Conservation (phyloP, 37 sponge, comb jelly and placozoan genomes). For the Aphrocallistes beatrix region DNA sequence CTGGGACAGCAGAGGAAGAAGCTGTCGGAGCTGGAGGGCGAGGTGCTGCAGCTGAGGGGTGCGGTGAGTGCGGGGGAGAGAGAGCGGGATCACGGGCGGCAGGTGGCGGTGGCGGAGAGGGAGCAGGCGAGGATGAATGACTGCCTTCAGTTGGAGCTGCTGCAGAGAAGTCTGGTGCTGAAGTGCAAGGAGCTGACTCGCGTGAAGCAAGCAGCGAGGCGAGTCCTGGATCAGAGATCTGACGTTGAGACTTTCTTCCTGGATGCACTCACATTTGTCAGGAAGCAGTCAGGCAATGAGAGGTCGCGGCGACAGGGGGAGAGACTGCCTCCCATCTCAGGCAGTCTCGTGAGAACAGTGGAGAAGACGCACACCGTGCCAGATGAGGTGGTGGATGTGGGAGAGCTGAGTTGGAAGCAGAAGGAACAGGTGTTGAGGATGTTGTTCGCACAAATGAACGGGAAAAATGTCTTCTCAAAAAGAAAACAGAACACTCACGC, state of each 20-base stretch:
- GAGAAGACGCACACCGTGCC: neutral
- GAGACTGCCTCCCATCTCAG: neutral
- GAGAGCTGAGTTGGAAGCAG: conserved; percentile 93
- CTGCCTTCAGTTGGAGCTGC: conserved; percentile 22
- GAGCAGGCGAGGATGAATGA: conserved; percentile 47
- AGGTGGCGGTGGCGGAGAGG: conserved; percentile 44
- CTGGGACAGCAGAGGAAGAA: conserved; percentile 23
- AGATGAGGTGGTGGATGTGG: conserved; percentile 35
- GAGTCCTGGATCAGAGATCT: conserved; percentile 67
- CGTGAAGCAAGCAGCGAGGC: conserved; percentile 58
- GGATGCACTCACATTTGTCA: conserved; percentile 62
- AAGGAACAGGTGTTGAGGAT: conserved; percentile 62
- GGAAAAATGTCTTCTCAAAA: neutral
- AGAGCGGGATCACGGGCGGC: conserved; percentile 41
- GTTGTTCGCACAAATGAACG: conserved; percentile 6
- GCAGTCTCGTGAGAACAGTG: neutral
- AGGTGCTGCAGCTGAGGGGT: conserved; percentile 15
- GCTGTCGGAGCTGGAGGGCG: conserved; percentile 21
- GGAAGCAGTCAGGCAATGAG: conserved; percentile 35
- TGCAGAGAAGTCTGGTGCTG: conserved; percentile 25
- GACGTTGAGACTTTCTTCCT: conserved; percentile 84
- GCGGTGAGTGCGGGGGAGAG: conserved; percentile 28
- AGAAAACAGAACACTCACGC: neutral
- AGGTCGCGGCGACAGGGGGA: neutral
- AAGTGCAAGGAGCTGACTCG: conserved; percentile 49